Percentiles rank a stretch among this genome's conserved stretches.
These are phyloP conservation scores for Malurus melanocephalus DNA, from an alignment of 2,113 vertebrate species.

Conservation along the genomic window DNA sequence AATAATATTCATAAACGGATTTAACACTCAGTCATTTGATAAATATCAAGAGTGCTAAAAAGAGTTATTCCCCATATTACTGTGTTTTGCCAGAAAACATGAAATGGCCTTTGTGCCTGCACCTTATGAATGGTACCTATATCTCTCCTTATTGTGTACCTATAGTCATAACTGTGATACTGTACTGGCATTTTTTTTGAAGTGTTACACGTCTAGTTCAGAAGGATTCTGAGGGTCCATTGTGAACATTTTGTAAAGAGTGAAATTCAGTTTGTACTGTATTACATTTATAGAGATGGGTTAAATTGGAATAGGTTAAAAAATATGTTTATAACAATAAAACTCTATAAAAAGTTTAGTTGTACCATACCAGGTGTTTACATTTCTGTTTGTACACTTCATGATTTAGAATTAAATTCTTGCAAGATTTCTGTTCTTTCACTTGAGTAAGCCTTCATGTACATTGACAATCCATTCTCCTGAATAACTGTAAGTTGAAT, in stretches of 20 bases:
- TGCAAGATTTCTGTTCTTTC: conserved; percentile 46
- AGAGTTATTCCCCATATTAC: conserved; percentile 10
- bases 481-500: neutral
- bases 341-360: conserved; percentile 42
- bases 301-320: conserved; percentile 61
- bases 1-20: conserved; percentile 23
- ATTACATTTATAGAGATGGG: conserved; percentile 46
- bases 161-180: conserved; percentile 48
- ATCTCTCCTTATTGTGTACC: conserved; percentile 43
- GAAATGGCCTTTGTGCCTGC: conserved; percentile 35
- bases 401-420: conserved; percentile 46
- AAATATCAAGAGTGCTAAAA: conserved; percentile 18
- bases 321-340: conserved; percentile 58
- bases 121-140: conserved; percentile 23
- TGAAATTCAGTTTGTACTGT: conserved; percentile 57
- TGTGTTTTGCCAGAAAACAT: conserved; percentile 34
- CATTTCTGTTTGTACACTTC: conserved; percentile 73
- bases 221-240: conserved; percentile 41
- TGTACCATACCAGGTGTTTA: conserved; percentile 64
- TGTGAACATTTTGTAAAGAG: conserved; percentile 61
- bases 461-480: neutral
- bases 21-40: conserved; percentile 37
- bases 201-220: conserved; percentile 39
- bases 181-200: conserved; percentile 55
- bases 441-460: conserved; percentile 14